phyloP scores from a whole-genome alignment of 2,888 invertebrate species.

The Dicranocentrus wangi region DNA sequence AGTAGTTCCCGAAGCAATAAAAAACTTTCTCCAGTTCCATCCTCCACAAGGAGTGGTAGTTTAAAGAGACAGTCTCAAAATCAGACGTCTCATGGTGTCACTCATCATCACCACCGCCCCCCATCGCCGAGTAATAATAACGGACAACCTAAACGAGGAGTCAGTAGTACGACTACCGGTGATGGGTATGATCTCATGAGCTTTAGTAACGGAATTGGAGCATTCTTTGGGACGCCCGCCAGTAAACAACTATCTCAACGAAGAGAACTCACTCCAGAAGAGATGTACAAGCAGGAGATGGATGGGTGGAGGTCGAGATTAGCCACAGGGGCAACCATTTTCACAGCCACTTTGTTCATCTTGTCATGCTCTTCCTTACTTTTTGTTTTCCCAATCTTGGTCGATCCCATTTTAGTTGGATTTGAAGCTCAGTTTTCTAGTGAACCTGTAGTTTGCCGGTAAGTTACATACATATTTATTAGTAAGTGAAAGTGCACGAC shows the following conservation, averaged over 20 bases:
- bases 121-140: neutral
- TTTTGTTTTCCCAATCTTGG: slow-evolving; percentile 84
- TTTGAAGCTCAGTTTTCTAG: slow-evolving; percentile 69
- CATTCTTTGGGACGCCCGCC: slow-evolving; percentile 41
- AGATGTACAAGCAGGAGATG: slow-evolving; percentile 72
- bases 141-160: neutral
- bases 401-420: slow-evolving; percentile 77
- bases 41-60: slow-evolving; percentile 15
- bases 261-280: slow-evolving; percentile 44
- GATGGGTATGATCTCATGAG: slow-evolving; percentile 42
- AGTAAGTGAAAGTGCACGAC: too few relatives aligned
- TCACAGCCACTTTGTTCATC: slow-evolving; percentile 82
- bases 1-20: slow-evolving; percentile 20
- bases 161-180: neutral
- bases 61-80: neutral
- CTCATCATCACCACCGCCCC: slow-evolving; percentile 37
- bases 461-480: slow-evolving; percentile 26
- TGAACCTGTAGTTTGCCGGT: slow-evolving; percentile 70
- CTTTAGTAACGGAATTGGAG: slow-evolving; percentile 49
- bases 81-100: slow-evolving; percentile 9
- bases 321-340: slow-evolving; percentile 83
- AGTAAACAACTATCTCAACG: slow-evolving; percentile 15
- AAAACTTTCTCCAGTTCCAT: slow-evolving; percentile 29
- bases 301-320: slow-evolving; percentile 81
- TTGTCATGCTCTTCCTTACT: slow-evolving; percentile 83